phyloP scores from a whole-genome alignment of 2,888 invertebrate species.

The Seira ritae region DNA sequence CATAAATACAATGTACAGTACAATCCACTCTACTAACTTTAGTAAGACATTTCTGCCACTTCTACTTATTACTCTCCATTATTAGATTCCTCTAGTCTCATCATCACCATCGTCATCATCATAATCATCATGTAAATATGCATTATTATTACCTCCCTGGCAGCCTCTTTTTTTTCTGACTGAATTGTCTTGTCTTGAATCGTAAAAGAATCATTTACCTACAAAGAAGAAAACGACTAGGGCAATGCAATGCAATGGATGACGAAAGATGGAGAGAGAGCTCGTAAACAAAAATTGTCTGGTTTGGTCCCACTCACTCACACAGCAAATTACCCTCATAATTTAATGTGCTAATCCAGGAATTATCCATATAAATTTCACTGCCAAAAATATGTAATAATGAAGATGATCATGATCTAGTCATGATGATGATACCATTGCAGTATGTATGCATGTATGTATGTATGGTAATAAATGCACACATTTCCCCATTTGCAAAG shows the following conservation, averaged over 20 bases:
- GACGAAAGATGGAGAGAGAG: slow-evolving; percentile 10
- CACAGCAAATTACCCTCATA: slow-evolving; percentile 38
- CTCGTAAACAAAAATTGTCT: slow-evolving; percentile 40
- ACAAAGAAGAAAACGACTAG: slow-evolving; percentile 58
- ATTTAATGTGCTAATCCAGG: slow-evolving; percentile 54
- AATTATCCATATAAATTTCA: slow-evolving; percentile 24
- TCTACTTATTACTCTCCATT: slow-evolving; percentile 6
- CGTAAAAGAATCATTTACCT: slow-evolving; percentile 59
- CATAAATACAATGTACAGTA: too few species aligned
- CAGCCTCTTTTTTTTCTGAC: background rate
- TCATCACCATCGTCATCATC: background rate
- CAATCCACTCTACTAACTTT: too few species aligned
- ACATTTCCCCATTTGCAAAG: slow-evolving; percentile 4
- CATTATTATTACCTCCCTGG: slow-evolving; percentile 18
- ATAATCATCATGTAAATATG: slow-evolving; percentile 16
- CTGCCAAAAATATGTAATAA: background rate
- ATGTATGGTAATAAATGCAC: too few species aligned
- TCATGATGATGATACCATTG: background rate
- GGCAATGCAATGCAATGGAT: too few species aligned
- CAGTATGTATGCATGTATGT: too few species aligned
- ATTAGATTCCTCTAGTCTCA: background rate
- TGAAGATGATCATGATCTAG: background rate
- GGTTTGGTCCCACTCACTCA: slow-evolving; percentile 17
- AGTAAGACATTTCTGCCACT: background rate
- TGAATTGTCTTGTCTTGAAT: slow-evolving; percentile 13